Conservation (phyloP, 2,888 invertebrate species). For the Arrhopalites spinosus region DNA sequence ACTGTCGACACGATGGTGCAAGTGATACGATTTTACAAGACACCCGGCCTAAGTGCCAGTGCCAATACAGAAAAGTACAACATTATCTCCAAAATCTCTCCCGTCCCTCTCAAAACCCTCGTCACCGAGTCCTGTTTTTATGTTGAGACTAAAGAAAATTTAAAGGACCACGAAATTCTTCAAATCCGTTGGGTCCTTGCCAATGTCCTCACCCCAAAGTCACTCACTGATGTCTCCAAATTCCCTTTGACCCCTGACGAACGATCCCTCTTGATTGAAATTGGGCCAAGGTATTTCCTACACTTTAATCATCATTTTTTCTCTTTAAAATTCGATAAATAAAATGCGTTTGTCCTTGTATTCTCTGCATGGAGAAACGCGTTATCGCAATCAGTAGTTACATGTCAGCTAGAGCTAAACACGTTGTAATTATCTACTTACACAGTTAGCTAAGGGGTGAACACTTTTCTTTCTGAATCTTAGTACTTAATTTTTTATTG, state of each 20-base stretch:
- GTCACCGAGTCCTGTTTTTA: slow-evolving; percentile 82
- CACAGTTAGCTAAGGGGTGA: too few relatives aligned
- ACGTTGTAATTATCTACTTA: too few relatives aligned
- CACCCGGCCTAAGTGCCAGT: slow-evolving; percentile 58
- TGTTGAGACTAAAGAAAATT: slow-evolving; percentile 65
- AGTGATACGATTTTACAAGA: slow-evolving; percentile 57
- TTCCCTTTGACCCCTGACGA: slow-evolving; percentile 60
- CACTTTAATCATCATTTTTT: slow-evolving; percentile 35
- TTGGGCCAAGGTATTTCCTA: slow-evolving; percentile 85
- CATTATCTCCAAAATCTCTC: slow-evolving; percentile 52
- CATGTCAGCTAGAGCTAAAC: too few relatives aligned
- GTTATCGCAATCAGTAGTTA: too few relatives aligned
- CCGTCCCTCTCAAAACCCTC: slow-evolving; percentile 61
- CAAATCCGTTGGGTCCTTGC: slow-evolving; percentile 79
- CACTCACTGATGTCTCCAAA: slow-evolving; percentile 64
- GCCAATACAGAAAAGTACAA: slow-evolving; percentile 56
- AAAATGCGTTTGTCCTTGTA: too few relatives aligned
- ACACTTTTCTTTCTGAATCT: too few relatives aligned
- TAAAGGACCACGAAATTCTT: slow-evolving; percentile 68
- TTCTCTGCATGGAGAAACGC: too few relatives aligned
- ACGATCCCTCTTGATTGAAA: slow-evolving; percentile 72
- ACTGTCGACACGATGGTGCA: slow-evolving; percentile 39
- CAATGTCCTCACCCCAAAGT: slow-evolving; percentile 69
- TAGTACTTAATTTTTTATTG: too few relatives aligned
- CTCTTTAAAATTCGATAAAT: slow-evolving; percentile 4